These are phyloP conservation scores for Aplochiton taeniatus DNA, from an alignment of 2,797 vertebrate genomes.

Conservation along the genomic window DNA sequence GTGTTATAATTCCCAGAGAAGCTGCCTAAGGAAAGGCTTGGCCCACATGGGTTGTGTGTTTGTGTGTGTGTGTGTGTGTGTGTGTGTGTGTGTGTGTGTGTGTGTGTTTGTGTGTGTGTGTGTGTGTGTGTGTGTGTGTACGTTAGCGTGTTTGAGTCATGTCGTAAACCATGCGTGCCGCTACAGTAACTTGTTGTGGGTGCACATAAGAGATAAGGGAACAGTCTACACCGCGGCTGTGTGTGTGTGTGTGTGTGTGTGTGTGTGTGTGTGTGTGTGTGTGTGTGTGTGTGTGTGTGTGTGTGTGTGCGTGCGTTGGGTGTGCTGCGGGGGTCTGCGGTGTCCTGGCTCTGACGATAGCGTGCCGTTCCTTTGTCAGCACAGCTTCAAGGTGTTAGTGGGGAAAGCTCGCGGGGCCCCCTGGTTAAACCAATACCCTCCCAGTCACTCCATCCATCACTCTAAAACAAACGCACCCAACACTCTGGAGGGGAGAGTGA, in stretches of 20 bases:
- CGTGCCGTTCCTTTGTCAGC: conserved; percentile 52
- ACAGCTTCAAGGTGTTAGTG: conserved; percentile 33
- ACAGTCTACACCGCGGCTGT: background rate
- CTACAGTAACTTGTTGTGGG: no score
- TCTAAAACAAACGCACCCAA: no score
- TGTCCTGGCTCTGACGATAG: conserved; percentile 14
- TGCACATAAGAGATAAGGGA: background rate
- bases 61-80: background rate
- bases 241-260: conserved; percentile 2
- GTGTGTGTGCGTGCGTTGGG: conserved; percentile 35
- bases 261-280: conserved; percentile 8
- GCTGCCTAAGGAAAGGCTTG: conserved; percentile 16
- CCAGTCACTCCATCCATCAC: conserved; percentile 6
- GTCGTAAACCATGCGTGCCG: no score
- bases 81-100: conserved; percentile 13
- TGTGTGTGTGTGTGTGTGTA: conserved; percentile 6
- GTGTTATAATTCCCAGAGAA: conserved; percentile 35
- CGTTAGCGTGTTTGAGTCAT: no score
- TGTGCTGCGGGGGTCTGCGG: no score
- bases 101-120: conserved; percentile 13
- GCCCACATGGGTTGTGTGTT: background rate
- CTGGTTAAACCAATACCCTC: conserved; percentile 30
- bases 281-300: conserved; percentile 28
- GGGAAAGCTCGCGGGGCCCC: no score
- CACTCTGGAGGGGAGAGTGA: no score